Base-by-base conservation (phyloP, 2,797 vertebrate genomes). In the Sibirionetta formosa region DNA sequence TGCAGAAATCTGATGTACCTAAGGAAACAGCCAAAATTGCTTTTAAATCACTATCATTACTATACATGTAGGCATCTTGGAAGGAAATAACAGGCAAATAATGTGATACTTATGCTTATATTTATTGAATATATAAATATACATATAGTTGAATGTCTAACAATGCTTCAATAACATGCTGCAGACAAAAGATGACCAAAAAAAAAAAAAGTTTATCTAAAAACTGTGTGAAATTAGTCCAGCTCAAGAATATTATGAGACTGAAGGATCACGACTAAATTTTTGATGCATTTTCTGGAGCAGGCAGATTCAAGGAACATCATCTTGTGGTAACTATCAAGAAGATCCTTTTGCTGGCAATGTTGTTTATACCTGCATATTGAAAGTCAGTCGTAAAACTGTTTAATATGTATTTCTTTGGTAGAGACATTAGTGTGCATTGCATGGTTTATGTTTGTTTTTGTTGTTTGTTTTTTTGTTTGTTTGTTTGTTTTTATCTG, bases 311-410 rank as follows among this genome's bases (percentile, higher is more conserved):
- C 83, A 65, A 68, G 79, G 9, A 76, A 53, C 9, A 46, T 35
- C n/a, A 18, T 27, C 50, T 70, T 66, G 40, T 57, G 71, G 53
- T 54, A 88, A 69, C 31, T 33, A 78, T 65, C 35, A 58, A 64
- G 46, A 58, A 64, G 19, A 77, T 11, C 5, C 51, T 92, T 56
- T 27, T 33, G 77, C 40, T 81, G 31, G 33, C 56, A 66, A 51
- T 38, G 15, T 40, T 29, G 58, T 88, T 81, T 80, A 58, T 50
- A 68, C 7, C 20, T 90, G 14, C 5, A 27, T 54, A 64, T 40
- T 40, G 75, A 81, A 88, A 85, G 57, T 70, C 73, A 82, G 31
- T 31, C 65, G 82, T 83, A 82, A 96, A 96, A 88, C 60, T 26
- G 16, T 69, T 88, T 90, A 75, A 80, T 66, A 83, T 57, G 42